phyloP scores from a whole-genome alignment of 64 coral and sea anemone genomes.

The Astreopora myriophthalma region DNA sequence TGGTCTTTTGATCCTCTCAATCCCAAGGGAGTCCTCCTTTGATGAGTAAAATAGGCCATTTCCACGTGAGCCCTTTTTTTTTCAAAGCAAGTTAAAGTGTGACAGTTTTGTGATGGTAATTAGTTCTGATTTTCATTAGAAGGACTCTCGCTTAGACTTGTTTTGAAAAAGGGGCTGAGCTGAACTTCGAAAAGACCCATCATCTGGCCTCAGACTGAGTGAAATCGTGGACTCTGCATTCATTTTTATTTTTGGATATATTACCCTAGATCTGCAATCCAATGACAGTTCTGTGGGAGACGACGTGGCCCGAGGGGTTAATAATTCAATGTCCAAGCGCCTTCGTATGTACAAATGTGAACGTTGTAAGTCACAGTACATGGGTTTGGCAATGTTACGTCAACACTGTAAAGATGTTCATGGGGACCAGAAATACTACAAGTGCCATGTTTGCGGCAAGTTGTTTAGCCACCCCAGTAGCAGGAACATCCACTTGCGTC shows the following conservation, averaged over 20 bases:
- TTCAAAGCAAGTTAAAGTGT: no score
- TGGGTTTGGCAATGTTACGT: slow-evolving; percentile 82
- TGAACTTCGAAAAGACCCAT: no score
- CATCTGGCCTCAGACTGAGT: no score
- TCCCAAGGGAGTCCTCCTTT: no score
- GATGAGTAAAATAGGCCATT: no score
- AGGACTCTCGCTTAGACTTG: no score
- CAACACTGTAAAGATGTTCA: slow-evolving; percentile 82
- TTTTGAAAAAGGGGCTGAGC: no score
- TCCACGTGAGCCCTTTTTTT: no score
- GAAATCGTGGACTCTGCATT: no score
- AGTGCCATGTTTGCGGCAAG: slow-evolving; percentile 95
- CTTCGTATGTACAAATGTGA: slow-evolving; percentile 82
- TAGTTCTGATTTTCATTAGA: no score
- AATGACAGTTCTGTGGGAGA: background rate
- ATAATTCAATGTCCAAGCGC: slow-evolving; percentile 46
- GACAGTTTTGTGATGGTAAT: no score
- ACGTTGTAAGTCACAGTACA: slow-evolving; percentile 80
- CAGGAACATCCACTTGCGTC: slow-evolving; percentile 87
- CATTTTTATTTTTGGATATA: background rate
- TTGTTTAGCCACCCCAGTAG: slow-evolving; percentile 93
- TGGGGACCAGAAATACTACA: slow-evolving; percentile 94
- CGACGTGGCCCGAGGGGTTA: background rate
- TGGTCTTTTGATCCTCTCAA: no score
- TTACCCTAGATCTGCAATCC: slow-evolving; percentile 14